These are phyloP conservation scores for Ochropleura leucogaster DNA, from an alignment of 2,888 invertebrate genomes.

Conservation along the genomic window DNA sequence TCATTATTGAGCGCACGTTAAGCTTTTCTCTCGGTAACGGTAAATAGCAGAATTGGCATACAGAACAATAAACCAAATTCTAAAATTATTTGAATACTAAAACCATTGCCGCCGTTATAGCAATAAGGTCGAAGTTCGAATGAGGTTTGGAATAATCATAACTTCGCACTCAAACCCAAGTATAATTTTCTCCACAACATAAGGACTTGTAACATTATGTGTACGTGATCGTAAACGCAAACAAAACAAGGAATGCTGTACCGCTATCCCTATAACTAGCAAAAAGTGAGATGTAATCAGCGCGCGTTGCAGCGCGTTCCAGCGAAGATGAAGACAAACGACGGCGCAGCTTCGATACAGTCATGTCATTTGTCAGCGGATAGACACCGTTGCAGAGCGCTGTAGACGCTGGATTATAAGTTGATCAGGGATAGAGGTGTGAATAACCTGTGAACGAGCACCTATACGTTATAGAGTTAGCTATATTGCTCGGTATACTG, in stretches of 20 bases:
- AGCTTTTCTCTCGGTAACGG: background rate
- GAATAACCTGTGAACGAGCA: conserved; percentile 11
- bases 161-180: conserved; percentile 24
- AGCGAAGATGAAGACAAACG: conserved; percentile 75
- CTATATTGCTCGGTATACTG: background rate
- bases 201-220: conserved; percentile 21
- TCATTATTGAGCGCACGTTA: background rate
- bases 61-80: background rate
- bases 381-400: conserved; percentile 27
- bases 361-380: conserved; percentile 61
- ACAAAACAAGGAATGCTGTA: conserved; percentile 69
- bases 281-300: conserved; percentile 77
- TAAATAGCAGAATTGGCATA: background rate
- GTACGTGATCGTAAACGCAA: conserved; percentile 46
- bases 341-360: conserved; percentile 66
- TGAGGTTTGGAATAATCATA: conserved; percentile 17
- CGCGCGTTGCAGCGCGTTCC: conserved; percentile 60
- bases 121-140: conserved; percentile 6
- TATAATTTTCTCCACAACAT: conserved; percentile 30
- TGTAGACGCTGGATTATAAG: conserved; percentile 38
- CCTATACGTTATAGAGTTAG: background rate
- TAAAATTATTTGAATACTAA: conserved; percentile 6
- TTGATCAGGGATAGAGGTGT: conserved; percentile 31
- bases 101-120: background rate
- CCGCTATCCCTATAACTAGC: conserved; percentile 67